These are phyloP conservation scores for Panzeria rudis DNA, from an alignment of 2,888 invertebrate genomes.

Conservation along the genomic window DNA sequence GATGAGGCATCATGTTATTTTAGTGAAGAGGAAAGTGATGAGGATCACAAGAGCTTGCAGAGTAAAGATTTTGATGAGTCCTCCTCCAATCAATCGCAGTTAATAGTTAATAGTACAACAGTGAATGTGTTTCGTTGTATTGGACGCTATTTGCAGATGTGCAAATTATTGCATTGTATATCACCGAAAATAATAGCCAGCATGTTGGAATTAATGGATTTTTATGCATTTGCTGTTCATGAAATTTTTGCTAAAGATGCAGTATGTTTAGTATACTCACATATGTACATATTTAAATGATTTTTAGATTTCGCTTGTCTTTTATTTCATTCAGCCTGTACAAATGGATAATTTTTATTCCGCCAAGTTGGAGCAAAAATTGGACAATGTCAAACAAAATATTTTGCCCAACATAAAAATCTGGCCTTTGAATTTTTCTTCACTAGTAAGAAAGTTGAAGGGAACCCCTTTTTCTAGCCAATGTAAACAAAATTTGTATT, in stretches of 20 bases:
- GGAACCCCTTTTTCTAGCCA: not conserved
- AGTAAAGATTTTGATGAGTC: slow-evolving; percentile 77
- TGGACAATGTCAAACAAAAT: slow-evolving; percentile 91
- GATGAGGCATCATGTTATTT: slow-evolving; percentile 84
- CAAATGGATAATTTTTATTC: slow-evolving; percentile 87
- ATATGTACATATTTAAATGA: not conserved
- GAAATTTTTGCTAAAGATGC: slow-evolving; percentile 92
- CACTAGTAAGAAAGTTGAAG: slow-evolving; percentile 77
- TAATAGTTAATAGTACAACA: slow-evolving; percentile 95
- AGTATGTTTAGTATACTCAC: slow-evolving; percentile 79
- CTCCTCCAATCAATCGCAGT: slow-evolving; percentile 74
- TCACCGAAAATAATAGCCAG: slow-evolving; percentile 95
- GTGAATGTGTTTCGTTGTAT: slow-evolving; percentile 94
- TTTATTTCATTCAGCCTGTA: slow-evolving; percentile 76
- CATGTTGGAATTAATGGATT: slow-evolving; percentile 96
- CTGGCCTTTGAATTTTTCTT: slow-evolving; percentile 83
- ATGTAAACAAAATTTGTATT: not conserved
- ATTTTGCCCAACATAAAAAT: slow-evolving; percentile 85
- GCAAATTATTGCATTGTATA: slow-evolving; percentile 93
- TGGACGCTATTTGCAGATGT: slow-evolving; percentile 97
- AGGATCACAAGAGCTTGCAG: slow-evolving; percentile 81
- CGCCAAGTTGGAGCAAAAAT: slow-evolving; percentile 87
- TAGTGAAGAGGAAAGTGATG: slow-evolving; percentile 83
- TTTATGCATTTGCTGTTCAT: slow-evolving; percentile 95
- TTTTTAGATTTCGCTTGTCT: not conserved